Conservation (phyloP, 2,888 invertebrate genomes). For the Halictus ligatus region DNA sequence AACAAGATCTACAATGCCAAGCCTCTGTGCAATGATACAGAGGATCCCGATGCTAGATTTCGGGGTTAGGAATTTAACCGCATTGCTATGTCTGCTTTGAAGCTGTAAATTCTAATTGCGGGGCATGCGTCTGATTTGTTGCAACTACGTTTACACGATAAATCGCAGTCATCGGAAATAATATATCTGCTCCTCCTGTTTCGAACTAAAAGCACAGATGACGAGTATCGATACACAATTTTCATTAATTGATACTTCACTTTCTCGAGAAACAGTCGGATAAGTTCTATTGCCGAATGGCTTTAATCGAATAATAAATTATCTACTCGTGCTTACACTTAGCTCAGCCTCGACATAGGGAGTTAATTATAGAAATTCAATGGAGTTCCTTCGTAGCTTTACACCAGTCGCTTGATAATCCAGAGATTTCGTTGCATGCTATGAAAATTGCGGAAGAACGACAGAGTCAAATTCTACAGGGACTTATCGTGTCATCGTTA, state of each 20-base stretch:
- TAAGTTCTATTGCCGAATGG: neutral
- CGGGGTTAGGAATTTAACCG: constrained; percentile 12
- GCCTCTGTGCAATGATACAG: neutral
- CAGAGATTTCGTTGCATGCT: neutral
- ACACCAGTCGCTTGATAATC: neutral
- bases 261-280: neutral
- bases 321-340: neutral
- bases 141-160: neutral
- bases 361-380: neutral
- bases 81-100: neutral
- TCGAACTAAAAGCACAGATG: neutral
- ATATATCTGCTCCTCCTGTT: constrained; percentile 17
- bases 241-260: neutral
- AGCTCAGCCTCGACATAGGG: neutral
- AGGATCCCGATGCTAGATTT: constrained; percentile 4
- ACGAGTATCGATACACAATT: neutral
- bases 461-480: neutral
- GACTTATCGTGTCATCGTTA: neutral
- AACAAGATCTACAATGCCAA: neutral
- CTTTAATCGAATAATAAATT: neutral
- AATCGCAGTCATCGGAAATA: constrained; percentile 26
- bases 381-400: neutral
- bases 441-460: neutral
- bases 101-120: constrained; percentile 25
- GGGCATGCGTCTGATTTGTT: constrained; percentile 32